These are phyloP conservation scores for Eucera pruinosa DNA, from an alignment of 2,888 invertebrate species.

Conservation along the genomic window DNA sequence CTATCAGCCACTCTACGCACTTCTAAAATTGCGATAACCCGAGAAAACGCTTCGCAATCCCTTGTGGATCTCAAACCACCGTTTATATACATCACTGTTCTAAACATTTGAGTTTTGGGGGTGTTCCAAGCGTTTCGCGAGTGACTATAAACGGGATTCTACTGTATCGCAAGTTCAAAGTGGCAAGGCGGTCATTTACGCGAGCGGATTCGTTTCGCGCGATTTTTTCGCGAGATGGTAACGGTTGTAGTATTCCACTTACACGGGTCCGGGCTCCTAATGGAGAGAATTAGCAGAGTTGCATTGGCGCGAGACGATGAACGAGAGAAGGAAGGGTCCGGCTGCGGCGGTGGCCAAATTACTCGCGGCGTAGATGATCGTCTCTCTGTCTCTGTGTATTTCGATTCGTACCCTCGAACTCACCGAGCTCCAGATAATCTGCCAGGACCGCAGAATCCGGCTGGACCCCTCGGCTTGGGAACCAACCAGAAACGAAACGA, in stretches of 20 bases:
- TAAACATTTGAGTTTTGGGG: too few species aligned
- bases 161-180: conserved; percentile 6
- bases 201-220: conserved; percentile 19
- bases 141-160: too few species aligned
- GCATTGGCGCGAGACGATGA: neutral
- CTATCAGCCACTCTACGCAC: too few species aligned
- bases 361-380: conserved; percentile 54
- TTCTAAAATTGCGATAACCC: too few species aligned
- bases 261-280: neutral
- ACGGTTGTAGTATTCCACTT: conserved; percentile 6
- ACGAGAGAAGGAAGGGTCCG: conserved; percentile 1
- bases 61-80: too few species aligned
- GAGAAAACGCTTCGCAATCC: too few species aligned
- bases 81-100: too few species aligned
- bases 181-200: conserved; percentile 5
- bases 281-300: conserved; percentile 34
- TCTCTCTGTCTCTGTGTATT: too few species aligned
- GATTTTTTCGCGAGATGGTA: conserved; percentile 8
- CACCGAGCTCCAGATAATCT: conserved; percentile 31
- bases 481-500: conserved; percentile 30
- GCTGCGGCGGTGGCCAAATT: conserved; percentile 50
- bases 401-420: conserved; percentile 39
- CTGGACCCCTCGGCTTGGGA: conserved; percentile 10
- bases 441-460: conserved; percentile 36
- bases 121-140: too few species aligned